Base-by-base conservation (phyloP, 2,113 vertebrate species). In the Heptranchias perlo region DNA sequence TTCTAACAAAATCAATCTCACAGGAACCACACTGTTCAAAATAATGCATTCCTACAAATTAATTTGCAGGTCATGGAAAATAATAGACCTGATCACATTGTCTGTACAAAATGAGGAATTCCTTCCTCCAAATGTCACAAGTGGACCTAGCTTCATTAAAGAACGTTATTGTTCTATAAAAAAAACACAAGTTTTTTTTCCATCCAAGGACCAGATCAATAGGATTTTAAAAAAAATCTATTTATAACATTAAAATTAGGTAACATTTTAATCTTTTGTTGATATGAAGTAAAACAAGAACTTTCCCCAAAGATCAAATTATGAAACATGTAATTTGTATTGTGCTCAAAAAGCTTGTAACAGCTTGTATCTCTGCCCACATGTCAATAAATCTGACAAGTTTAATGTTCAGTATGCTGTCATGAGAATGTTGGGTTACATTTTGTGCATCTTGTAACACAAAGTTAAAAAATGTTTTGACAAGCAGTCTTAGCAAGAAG, bases 401-500 rank as follows among this genome's bases (percentile, higher is more conserved):
- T 65, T 44, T 93, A 61, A 4, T 28, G 28, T 69, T 47, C 28
- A 35, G 65, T 31, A 14, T 65, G 52, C 44, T 69, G 44, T 67
- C 69, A 73, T 95, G 65, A 52, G 65, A 95, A 52, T 69, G 44
- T n/a, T 95, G 65, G 44, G 47, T 67, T 95, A 69, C 65, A 69
- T 49, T 69, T 49, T 49, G 23, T 7, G 35, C 44, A 49, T 28
- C 23, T 1, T 69, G 8, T 39, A 94, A 76, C 7, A 10, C 35
- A 76, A 65, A 65, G 58, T 94, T 64, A 94, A 94, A 67, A 94
- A 65, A 64, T 94, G 92, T 65, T 94, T 94, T 94, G 92, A 65
- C 62, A 65, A 65, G 61, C 54, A 94, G 61, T 47, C 28, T 39
- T 65, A 44, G 21, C 87, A 65, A 94, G 39, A 65, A 44, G 25